Conservation (phyloP, 2,113 vertebrate species). For the Theristicus caerulescens region DNA sequence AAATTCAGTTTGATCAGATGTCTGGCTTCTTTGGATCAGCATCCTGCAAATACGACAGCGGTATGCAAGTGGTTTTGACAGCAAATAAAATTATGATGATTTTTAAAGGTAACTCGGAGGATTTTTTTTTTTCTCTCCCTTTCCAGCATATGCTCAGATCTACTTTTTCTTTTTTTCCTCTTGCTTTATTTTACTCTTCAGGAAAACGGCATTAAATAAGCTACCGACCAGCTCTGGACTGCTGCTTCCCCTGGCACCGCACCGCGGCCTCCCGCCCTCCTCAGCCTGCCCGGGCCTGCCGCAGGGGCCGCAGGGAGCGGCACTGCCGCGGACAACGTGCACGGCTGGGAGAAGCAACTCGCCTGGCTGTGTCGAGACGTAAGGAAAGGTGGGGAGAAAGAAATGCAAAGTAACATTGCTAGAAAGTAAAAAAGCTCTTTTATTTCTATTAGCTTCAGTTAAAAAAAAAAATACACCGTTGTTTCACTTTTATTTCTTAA, state of each 20-base stretch:
- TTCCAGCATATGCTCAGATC: not conserved
- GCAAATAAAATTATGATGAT: not conserved
- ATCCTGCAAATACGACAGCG: not conserved
- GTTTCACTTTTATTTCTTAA: not conserved
- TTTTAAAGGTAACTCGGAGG: not conserved
- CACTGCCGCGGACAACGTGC: rapidly evolving
- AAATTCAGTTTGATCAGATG: not conserved
- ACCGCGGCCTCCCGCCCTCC: rapidly evolving
- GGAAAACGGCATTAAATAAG: not conserved
- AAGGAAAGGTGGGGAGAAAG: not conserved
- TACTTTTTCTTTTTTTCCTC: not conserved
- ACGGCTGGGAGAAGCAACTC: not conserved
- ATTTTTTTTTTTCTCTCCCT: not conserved
- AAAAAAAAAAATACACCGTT: not conserved
- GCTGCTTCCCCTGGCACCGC: not conserved
- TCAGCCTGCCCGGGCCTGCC: too few species aligned
- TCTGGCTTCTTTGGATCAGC: not conserved
- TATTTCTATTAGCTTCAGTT: not conserved
- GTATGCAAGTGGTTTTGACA: not conserved
- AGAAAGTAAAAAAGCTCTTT: not conserved
- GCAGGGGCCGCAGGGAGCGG: rapidly evolving
- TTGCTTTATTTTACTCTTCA: not conserved
- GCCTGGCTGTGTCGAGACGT: not conserved
- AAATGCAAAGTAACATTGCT: not conserved
- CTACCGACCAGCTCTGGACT: not conserved